phyloP scores from a whole-genome alignment of 2,113 vertebrate species.

The Leptosomus discolor region DNA sequence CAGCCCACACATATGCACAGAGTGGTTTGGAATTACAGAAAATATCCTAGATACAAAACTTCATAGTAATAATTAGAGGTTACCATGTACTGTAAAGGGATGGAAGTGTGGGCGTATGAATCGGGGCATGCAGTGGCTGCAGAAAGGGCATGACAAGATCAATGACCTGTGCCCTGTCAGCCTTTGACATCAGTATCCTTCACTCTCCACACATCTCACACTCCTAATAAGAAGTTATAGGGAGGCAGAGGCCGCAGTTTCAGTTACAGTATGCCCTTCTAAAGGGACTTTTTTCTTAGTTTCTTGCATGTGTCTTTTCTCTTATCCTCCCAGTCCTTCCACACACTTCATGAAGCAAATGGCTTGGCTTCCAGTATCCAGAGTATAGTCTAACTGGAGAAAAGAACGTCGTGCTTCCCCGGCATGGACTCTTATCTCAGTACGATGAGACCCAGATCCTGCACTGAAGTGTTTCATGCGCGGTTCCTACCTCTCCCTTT shows the following conservation, averaged over 20 bases:
- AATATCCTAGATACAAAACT: neutral
- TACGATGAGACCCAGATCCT: neutral
- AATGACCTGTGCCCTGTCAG: neutral
- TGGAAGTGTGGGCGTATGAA: neutral
- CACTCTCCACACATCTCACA: neutral
- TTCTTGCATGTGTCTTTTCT: neutral
- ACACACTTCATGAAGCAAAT: neutral
- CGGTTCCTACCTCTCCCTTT: neutral
- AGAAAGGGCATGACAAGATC: neutral
- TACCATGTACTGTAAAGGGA: neutral
- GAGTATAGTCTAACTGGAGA: neutral
- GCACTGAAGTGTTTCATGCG: neutral
- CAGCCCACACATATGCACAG: fast-evolving
- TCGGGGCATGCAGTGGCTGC: neutral
- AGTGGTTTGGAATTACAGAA: neutral
- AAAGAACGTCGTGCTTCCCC: neutral
- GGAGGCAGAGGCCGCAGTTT: neutral
- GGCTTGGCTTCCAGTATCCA: neutral
- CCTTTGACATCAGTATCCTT: neutral
- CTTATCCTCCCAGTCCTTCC: neutral
- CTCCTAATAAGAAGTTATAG: neutral
- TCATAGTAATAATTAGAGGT: neutral
- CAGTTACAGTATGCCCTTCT: neutral
- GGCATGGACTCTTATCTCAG: neutral
- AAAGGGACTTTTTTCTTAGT: neutral